phyloP scores from a whole-genome alignment of 2,797 vertebrate genomes.

The Malurus splendens region DNA sequence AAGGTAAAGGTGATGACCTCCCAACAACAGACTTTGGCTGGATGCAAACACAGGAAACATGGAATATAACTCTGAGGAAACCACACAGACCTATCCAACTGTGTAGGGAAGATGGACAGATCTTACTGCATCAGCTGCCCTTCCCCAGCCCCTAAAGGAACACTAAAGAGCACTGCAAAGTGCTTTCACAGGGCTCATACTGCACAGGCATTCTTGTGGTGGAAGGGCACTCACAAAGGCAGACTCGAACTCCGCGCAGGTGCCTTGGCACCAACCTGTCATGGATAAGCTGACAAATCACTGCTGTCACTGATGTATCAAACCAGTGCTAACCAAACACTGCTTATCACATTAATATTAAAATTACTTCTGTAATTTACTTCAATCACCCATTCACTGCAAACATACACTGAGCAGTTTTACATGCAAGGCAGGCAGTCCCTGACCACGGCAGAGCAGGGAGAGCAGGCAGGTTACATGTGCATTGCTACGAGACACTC shows the following conservation, averaged over 20 bases:
- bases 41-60: background rate
- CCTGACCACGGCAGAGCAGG: background rate
- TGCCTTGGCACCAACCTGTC: background rate
- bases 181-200: background rate
- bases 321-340: background rate
- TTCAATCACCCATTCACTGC: background rate
- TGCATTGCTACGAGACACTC: background rate
- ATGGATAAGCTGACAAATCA: background rate
- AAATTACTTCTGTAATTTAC: background rate
- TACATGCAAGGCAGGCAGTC: background rate
- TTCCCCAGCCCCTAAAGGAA: background rate
- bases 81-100: background rate
- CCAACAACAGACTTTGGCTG: background rate
- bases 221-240: background rate
- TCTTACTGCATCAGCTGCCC: background rate
- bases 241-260: background rate
- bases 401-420: accelerated
- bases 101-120: background rate
- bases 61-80: background rate
- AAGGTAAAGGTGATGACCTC: background rate
- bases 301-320: background rate
- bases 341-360: background rate
- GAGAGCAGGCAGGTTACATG: background rate
- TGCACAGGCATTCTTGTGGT: accelerated
- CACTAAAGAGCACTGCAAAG: background rate